phyloP scores from a whole-genome alignment of 2,888 invertebrate genomes.

The Dasysyrphus albostriatus region DNA sequence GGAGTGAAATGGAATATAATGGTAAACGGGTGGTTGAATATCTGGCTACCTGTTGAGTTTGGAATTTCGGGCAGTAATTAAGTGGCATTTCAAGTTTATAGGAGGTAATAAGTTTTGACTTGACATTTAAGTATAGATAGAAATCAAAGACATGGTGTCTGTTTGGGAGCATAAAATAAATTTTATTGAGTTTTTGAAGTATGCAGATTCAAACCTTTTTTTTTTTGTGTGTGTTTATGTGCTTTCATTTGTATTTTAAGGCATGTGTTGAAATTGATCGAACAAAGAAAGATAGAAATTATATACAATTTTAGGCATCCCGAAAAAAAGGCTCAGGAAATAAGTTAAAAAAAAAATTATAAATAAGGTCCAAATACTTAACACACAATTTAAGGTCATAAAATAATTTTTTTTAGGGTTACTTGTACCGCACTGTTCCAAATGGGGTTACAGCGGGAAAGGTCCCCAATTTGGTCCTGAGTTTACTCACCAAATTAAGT shows the following conservation, averaged over 20 bases:
- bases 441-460: no score
- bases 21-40: constrained; percentile 13
- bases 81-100: constrained; percentile 66
- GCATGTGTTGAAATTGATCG: constrained; percentile 13
- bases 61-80: constrained; percentile 68
- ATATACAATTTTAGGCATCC: no score
- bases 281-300: no score
- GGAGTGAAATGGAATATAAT: constrained; percentile 63
- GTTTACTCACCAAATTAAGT: no score
- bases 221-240: constrained; percentile 1
- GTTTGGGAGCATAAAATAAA: neutral
- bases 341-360: no score
- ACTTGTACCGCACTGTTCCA: no score
- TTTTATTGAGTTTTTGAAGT: neutral
- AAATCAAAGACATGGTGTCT: neutral
- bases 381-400: no score
- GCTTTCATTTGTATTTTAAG: neutral
- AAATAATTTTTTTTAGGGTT: no score
- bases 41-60: constrained; percentile 64
- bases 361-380: no score
- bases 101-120: constrained; percentile 53
- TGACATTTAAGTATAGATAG: constrained; percentile 34
- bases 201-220: neutral
- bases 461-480: no score
- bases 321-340: no score